Evolutionary conservation across 2,888 invertebrate genomes (phyloP).

Genomic region (Caenorhabditis plicata): DNA sequence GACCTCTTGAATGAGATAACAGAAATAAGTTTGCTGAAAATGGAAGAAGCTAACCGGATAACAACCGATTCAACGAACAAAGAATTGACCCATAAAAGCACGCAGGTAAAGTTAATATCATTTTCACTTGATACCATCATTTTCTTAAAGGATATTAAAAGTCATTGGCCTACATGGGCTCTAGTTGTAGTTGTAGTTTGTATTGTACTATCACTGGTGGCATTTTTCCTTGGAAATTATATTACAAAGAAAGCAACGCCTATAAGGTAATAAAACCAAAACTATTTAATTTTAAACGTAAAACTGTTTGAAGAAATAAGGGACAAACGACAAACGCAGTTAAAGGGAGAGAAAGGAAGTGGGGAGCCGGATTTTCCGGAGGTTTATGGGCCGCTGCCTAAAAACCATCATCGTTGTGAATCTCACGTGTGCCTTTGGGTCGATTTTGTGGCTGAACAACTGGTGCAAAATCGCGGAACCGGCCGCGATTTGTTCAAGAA

Average conservation of each 20-base stretch:
- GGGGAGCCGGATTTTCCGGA: slow-evolving; percentile 53
- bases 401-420: too few relatives aligned
- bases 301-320: slow-evolving; percentile 30
- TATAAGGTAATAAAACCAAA: slow-evolving; percentile 17
- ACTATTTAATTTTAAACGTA: not conserved
- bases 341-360: slow-evolving; percentile 34
- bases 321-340: slow-evolving; percentile 5
- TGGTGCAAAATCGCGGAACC: too few relatives aligned
- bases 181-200: slow-evolving; percentile 43
- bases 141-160: slow-evolving; percentile 31
- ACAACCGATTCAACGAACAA: too few relatives aligned
- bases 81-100: too few relatives aligned
- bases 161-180: slow-evolving; percentile 51
- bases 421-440: too few relatives aligned
- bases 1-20: slow-evolving; percentile 3
- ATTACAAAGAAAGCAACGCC: slow-evolving; percentile 40
- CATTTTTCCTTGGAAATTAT: slow-evolving; percentile 49
- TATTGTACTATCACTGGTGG: slow-evolving; percentile 38
- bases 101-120: not conserved
- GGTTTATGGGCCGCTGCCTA: slow-evolving; percentile 51
- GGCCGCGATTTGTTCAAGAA: too few relatives aligned
- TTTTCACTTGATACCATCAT: too few relatives aligned
- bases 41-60: slow-evolving; percentile 4
- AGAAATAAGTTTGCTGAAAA: slow-evolving; percentile 5
- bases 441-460: too few relatives aligned